Evolutionary conservation across 1,140 invertebrate species (phyloP).

Genomic region (Atta colombica): DNA sequence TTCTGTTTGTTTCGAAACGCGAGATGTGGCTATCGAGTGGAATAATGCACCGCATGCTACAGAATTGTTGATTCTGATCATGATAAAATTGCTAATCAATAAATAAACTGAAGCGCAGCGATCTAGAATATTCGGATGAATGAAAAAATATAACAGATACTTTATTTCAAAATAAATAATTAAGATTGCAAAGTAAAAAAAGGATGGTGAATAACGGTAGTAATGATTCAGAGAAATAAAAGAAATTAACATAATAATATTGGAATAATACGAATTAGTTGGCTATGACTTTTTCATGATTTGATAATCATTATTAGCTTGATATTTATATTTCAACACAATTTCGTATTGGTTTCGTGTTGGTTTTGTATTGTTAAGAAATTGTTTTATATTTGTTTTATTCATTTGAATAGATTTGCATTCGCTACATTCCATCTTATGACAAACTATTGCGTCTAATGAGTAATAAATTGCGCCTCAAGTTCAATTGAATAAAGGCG

Average conservation of each 20-base stretch:
- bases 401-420: background rate
- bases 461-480: background rate
- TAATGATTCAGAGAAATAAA: background rate
- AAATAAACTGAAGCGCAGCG: background rate
- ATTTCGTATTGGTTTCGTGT: background rate
- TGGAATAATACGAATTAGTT: background rate
- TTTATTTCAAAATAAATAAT: background rate
- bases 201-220: background rate
- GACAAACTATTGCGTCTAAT: background rate
- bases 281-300: background rate
- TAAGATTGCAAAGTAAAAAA: background rate
- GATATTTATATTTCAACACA: background rate
- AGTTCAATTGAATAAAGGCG: background rate
- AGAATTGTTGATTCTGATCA: slow-evolving; percentile 10
- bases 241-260: background rate
- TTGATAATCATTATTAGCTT: background rate
- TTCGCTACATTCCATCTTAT: background rate
- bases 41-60: slow-evolving; percentile 52
- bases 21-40: slow-evolving; percentile 53
- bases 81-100: slow-evolving; percentile 5
- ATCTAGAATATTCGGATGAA: slow-evolving; percentile 14
- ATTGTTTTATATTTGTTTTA: background rate
- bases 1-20: slow-evolving; percentile 30
- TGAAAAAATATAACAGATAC: background rate
- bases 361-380: background rate